Conservation (phyloP, 2,888 invertebrate genomes). For the Oligia strigilis region DNA sequence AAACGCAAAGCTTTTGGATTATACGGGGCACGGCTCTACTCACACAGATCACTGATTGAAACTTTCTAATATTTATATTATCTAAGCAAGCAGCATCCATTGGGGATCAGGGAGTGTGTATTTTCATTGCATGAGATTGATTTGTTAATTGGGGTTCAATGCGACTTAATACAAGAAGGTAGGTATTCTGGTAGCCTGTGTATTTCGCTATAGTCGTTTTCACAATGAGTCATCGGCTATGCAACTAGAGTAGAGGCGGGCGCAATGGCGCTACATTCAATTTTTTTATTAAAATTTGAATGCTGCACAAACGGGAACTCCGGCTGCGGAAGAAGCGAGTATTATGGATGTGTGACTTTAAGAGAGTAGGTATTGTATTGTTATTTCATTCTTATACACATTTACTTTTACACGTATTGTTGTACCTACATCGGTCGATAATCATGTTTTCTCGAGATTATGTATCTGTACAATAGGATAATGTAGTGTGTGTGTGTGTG, state of each 20-base stretch:
- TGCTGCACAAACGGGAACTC: background rate
- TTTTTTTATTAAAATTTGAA: background rate
- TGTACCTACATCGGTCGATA: background rate
- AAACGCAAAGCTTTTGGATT: slow-evolving; percentile 95
- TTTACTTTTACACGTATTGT: slow-evolving; percentile 10
- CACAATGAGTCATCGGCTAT: background rate
- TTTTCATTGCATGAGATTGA: slow-evolving; percentile 2
- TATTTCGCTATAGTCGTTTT: background rate
- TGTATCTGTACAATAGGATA: slow-evolving; percentile 2
- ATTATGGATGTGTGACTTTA: background rate
- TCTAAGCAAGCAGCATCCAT: slow-evolving; percentile 22
- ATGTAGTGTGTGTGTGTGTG: slow-evolving; percentile 4
- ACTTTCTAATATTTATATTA: slow-evolving; percentile 7
- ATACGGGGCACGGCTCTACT: slow-evolving; percentile 96
- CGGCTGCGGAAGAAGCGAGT: background rate
- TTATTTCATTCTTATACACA: background rate
- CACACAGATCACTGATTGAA: slow-evolving; percentile 94
- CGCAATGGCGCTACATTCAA: background rate
- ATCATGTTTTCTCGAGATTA: slow-evolving; percentile 1
- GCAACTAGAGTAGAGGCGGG: background rate
- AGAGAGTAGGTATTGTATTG: background rate
- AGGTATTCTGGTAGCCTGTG: background rate
- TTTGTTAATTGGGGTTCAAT: slow-evolving; percentile 11
- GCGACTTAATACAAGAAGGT: background rate
- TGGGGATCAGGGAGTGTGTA: slow-evolving; percentile 11